These are phyloP conservation scores for Callinectes sapidus DNA, from an alignment of 2,888 invertebrate species.

Conservation along the genomic window DNA sequence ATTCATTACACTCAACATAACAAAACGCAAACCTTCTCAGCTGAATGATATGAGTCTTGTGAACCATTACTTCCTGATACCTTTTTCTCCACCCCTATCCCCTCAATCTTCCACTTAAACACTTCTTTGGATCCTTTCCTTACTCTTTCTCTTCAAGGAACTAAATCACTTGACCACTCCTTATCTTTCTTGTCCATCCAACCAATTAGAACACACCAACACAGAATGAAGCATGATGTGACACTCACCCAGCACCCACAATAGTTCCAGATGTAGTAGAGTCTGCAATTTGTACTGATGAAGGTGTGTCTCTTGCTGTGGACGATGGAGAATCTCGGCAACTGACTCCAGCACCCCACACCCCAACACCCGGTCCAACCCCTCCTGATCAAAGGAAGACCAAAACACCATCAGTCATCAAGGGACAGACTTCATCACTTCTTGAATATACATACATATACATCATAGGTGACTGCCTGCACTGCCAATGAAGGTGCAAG, in stretches of 20 bases:
- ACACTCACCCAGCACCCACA: conserved; percentile 70
- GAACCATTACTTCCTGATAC: not conserved
- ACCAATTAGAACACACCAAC: too few relatives aligned
- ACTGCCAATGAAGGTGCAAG: too few relatives aligned
- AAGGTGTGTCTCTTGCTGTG: conserved; percentile 47
- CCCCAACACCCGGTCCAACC: conserved; percentile 40
- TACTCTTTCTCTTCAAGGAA: too few relatives aligned
- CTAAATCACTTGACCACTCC: too few relatives aligned
- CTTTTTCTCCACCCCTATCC: not conserved
- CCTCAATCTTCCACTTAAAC: not conserved
- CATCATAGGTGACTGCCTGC: too few relatives aligned
- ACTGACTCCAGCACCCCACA: conserved; percentile 54
- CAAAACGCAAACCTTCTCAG: not conserved
- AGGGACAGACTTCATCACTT: not conserved
- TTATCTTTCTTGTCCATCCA: too few relatives aligned
- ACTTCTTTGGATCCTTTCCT: too few relatives aligned
- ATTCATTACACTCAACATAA: too few relatives aligned
- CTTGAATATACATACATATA: not conserved
- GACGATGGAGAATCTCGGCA: conserved; percentile 33
- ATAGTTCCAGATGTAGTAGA: conserved; percentile 66
- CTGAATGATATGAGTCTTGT: too few relatives aligned
- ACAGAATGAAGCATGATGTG: too few relatives aligned
- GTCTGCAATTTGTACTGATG: conserved; percentile 65
- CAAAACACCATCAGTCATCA: not conserved
- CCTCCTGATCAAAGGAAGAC: conserved; percentile 41